Evolutionary conservation across 2,797 vertebrate genomes (phyloP).

Genomic region (Macropus fuliginosus): DNA sequence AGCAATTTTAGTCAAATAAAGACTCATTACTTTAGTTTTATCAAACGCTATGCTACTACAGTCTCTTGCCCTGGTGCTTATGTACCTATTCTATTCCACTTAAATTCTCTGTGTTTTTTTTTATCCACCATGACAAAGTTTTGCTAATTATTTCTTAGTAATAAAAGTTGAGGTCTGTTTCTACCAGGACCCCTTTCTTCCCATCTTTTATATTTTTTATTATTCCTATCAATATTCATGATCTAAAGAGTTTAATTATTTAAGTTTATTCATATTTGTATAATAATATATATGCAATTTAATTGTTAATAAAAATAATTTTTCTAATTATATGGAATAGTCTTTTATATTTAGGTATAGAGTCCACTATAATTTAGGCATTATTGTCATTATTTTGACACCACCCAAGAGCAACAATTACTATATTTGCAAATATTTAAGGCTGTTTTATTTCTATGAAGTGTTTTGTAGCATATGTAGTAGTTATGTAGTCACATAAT

Average conservation of each 20-base stretch:
- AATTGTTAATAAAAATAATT: background rate
- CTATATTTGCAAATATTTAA: background rate
- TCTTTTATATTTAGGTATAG: background rate
- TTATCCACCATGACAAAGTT: background rate
- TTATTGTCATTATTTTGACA: background rate
- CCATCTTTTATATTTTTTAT: background rate
- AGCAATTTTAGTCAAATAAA: background rate
- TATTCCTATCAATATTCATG: background rate
- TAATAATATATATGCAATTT: background rate
- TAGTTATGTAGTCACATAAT: background rate
- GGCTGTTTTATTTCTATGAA: background rate
- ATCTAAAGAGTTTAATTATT: background rate
- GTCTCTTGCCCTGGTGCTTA: background rate
- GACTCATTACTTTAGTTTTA: background rate
- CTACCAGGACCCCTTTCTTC: background rate
- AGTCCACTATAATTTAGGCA: background rate
- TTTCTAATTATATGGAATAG: background rate
- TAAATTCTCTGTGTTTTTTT: background rate
- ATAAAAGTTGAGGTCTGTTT: background rate
- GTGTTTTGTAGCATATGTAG: background rate
- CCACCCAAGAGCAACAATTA: background rate
- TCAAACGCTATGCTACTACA: background rate
- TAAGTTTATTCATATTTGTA: background rate
- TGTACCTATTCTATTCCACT: background rate
- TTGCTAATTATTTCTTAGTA: background rate